Evolutionary conservation across 2,797 vertebrate genomes (phyloP).

Genomic region (Galaxias olidus): DNA sequence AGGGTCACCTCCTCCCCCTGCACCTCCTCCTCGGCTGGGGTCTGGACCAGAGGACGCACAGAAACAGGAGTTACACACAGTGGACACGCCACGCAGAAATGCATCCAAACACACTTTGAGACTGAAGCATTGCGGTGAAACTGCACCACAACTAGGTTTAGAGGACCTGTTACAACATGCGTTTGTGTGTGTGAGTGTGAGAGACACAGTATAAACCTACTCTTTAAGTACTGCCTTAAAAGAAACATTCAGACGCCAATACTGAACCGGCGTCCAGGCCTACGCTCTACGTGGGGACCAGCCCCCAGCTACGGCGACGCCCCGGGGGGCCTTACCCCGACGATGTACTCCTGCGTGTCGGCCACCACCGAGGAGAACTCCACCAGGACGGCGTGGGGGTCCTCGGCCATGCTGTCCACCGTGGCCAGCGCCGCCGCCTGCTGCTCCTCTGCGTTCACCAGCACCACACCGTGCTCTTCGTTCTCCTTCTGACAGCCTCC

Average conservation of each 20-base stretch:
- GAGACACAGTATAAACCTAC: too few species aligned
- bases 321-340: constrained; percentile 78
- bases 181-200: too few species aligned
- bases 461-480: constrained; percentile 66
- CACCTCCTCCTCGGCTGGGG: constrained; percentile 64
- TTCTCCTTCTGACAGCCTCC: constrained; percentile 87
- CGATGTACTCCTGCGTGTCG: constrained; percentile 98
- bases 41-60: constrained; percentile 42
- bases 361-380: constrained; percentile 98
- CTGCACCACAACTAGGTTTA: too few species aligned
- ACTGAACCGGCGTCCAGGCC: too few species aligned
- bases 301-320: too few species aligned
- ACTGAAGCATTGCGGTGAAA: too few species aligned
- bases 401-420: constrained; percentile 82
- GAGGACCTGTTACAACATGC: too few species aligned
- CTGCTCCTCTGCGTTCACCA: constrained; percentile 73
- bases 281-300: too few species aligned
- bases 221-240: too few species aligned
- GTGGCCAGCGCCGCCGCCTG: constrained; percentile 64
- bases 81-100: constrained; percentile 10
- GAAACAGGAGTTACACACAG: neutral
- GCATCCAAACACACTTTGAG: neutral
- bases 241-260: too few species aligned
- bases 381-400: constrained; percentile 92
- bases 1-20: constrained; percentile 67